Conservation (phyloP, 2,113 vertebrate genomes). For the Salvelinus sp. region DNA sequence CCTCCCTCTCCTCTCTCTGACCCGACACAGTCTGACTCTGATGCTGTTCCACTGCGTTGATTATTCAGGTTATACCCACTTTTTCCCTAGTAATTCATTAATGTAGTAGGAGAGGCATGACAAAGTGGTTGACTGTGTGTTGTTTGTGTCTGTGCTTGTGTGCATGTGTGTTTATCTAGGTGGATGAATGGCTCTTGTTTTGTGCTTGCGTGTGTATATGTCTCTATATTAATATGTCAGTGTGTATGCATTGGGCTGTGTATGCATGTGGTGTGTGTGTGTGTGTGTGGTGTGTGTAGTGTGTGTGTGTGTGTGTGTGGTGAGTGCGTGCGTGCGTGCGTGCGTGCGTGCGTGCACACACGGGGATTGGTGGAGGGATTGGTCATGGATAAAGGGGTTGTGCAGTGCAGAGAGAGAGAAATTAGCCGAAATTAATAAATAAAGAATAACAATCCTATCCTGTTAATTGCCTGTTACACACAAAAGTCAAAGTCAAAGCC, state of each 20-base stretch:
- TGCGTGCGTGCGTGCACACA: not conserved
- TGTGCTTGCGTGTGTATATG: not conserved
- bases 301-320: no score
- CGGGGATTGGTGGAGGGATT: not conserved
- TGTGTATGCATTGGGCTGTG: not conserved
- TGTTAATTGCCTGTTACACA: constrained; percentile 19
- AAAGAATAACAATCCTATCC: not conserved
- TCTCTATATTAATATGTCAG: no score
- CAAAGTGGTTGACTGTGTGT: not conserved
- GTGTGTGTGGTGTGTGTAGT: no score
- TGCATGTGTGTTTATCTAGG: not conserved
- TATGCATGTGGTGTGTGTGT: not conserved
- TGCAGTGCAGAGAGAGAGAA: not conserved
- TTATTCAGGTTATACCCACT: constrained; percentile 30
- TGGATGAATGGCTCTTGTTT: not conserved
- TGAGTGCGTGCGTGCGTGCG: not conserved
- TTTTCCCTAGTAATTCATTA: constrained; percentile 13
- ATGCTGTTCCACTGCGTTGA: constrained; percentile 2
- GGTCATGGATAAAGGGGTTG: constrained; percentile 16
- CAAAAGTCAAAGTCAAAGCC: constrained; percentile 15
- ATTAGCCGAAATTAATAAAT: not conserved
- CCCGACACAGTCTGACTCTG: not conserved
- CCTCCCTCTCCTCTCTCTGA: no score
- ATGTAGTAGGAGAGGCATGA: constrained; percentile 11
- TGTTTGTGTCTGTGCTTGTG: not conserved